Base-by-base conservation (phyloP, 2,888 invertebrate species). In the Leptinotarsa rubiginosa region DNA sequence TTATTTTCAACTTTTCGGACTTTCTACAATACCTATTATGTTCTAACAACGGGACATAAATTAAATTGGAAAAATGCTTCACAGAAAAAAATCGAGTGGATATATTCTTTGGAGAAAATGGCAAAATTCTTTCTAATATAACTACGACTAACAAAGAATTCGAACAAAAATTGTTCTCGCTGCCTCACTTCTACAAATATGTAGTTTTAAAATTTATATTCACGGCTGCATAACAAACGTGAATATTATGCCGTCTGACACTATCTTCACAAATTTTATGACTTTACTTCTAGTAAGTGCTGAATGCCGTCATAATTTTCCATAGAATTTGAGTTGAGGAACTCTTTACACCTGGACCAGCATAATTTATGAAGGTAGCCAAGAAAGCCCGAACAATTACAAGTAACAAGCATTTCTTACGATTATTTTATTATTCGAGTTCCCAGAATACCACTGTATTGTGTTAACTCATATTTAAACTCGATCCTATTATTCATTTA, bases 331-430 rank as follows among this genome's bases (percentile, higher is more conserved):
- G 7, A n/a, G 31, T n/a, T 25, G 31, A 31, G 18, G 41, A 62
- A 41, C 62, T 62, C 12, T 62, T 41, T 12, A 31, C 62, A 62
- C 62, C 31, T 62, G 62, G 25, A 62, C 62, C 3, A 62, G 62
- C 25, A 62, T 62, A 62, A 62, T 62, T 62, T 62, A 62, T 62
- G 62, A 62, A 56, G 22, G 22, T 56, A 56, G 13, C 56, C 22
- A 20, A 56, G 13, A 22, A 56, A 13, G 20, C 3, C 2, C 22
- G 15, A 18, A 52, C 18, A 18, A 52, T 52, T 16, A 52, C 52
- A 18, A 18, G 52, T 12, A 52, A 52, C 12, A 52, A 52, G 52
- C 18, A 22, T 59, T 25, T 15, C 41, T 41, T 7, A 41, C 41
- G 62, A 41, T n/a, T 31, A 7, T 41, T 41, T 62, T 10, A 31